Evolutionary conservation across 2,888 invertebrate genomes (phyloP).

Genomic region (Calephelis perditalis): DNA sequence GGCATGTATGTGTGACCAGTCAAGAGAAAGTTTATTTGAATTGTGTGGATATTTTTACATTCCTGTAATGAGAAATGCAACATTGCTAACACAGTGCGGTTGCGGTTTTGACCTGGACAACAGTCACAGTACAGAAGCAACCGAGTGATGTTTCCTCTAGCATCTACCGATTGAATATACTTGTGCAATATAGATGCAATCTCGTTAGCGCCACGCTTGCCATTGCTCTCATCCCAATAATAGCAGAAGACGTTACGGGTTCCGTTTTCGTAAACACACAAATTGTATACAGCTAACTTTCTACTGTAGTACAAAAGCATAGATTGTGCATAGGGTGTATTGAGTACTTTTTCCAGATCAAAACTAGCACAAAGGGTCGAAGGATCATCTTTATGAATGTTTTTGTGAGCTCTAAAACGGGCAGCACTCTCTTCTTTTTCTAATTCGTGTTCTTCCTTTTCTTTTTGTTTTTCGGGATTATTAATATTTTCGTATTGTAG

Average conservation of each 20-base stretch:
- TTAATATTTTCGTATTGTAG: neutral
- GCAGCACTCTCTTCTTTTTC: too few species aligned
- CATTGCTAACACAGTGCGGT: constrained; percentile 18
- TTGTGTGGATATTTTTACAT: constrained; percentile 29
- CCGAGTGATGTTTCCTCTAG: constrained; percentile 11
- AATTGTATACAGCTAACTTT: neutral
- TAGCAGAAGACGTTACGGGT: constrained; percentile 17
- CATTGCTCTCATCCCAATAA: constrained; percentile 20
- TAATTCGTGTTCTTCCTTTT: too few species aligned
- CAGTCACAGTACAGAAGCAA: constrained; percentile 19
- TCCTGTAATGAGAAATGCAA: constrained; percentile 25
- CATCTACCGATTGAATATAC: constrained; percentile 16
- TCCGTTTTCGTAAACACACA: constrained; percentile 20
- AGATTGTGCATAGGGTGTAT: constrained; percentile 18
- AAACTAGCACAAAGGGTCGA: constrained; percentile 15
- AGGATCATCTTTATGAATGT: constrained; percentile 8
- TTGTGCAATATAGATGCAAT: constrained; percentile 15
- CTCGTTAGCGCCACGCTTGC: constrained; percentile 21
- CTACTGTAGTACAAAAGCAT: neutral
- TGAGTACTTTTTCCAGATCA: neutral
- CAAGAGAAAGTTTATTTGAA: constrained; percentile 32
- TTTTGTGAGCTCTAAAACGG: neutral
- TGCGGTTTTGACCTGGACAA: constrained; percentile 20
- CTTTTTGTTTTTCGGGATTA: too few species aligned
- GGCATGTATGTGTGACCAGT: constrained; percentile 43